Conservation (phyloP, 2,113 vertebrate genomes). For the Sebastes schlegelii region DNA sequence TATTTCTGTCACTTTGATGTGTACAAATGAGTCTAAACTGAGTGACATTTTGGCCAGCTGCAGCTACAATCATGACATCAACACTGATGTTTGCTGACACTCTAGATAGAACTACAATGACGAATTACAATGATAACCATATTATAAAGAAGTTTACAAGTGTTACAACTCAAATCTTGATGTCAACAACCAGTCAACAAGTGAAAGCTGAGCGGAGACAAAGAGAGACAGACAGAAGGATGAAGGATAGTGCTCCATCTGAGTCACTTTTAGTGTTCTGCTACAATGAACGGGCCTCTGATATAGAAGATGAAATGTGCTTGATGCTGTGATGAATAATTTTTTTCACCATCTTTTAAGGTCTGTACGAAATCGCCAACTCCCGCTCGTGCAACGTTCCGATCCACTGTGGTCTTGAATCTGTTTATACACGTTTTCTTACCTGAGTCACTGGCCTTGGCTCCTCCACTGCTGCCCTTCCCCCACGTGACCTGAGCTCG, state of each 20-base stretch:
- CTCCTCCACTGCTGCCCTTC: conserved; percentile 98
- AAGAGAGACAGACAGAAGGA: not conserved
- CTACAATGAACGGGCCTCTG: not conserved
- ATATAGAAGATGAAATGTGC: not conserved
- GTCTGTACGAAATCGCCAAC: not conserved
- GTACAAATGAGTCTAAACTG: not conserved
- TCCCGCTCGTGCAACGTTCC: not conserved
- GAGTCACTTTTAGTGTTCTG: not conserved
- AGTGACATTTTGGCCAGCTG: not conserved
- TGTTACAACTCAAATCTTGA: not conserved
- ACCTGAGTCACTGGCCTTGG: conserved; percentile 96
- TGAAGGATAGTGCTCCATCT: not conserved
- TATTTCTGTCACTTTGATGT: too few species aligned
- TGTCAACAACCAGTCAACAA: not conserved
- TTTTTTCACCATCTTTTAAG: not conserved
- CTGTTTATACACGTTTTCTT: conserved; percentile 39
- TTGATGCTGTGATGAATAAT: not conserved
- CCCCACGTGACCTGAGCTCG: conserved; percentile 97
- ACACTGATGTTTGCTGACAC: too few species aligned
- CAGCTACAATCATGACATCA: not conserved
- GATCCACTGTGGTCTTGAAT: not conserved
- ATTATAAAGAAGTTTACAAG: not conserved
- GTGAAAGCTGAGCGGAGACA: not conserved
- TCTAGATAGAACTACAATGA: not conserved
- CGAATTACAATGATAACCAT: not conserved